Evolutionary conservation across 2,113 vertebrate species (phyloP), one percentile per base, ranked within the genome.

Genomic region (Tachysurus fulvidraco): DNA sequence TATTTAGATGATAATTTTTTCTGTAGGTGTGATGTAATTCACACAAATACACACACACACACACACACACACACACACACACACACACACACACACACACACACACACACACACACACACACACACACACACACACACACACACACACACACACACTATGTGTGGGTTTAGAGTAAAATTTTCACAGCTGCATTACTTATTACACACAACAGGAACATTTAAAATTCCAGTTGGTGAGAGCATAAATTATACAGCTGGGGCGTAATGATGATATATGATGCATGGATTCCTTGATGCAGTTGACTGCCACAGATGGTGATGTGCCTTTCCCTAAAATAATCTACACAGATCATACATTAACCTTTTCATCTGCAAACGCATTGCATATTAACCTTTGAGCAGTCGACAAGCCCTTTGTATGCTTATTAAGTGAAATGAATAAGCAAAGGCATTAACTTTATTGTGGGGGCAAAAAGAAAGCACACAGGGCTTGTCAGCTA

Each of bases 371-470:
- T 88, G 86, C 87, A 88, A 85, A 90, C 92, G 89, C 89, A 89
- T 94, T 91, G 91, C 86, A 86, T 89, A 89, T 93, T 93, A 93
- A 94, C 94, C 91, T 94, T 94, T 95, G 84, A 89, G 76, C 83
- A 86, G 88, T 64, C 89, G 90, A 91, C 91, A 92, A 90, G 89
- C 88, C 90, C 93, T 92, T 93, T 91, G 88, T 85, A 88, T 84
- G 88, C 88, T 91, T 91, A 85, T 91, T 93, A 91, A 91, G 83
- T 85, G 87, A 88, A 87, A 93, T 88, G 90, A 89, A 91, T 91
- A 21, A 14, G 88, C 78, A 86, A 77, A 52, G 81, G 10, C 3
- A 73, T 21, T 28, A 28, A 59, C 13, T 65, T 85, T 41, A 83
- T 83, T n/a, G 36, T 17, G 28, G 23, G 6, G 36, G 36, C 36